phyloP scores from a whole-genome alignment of 2,888 invertebrate species.

The Xylota sylvarum region DNA sequence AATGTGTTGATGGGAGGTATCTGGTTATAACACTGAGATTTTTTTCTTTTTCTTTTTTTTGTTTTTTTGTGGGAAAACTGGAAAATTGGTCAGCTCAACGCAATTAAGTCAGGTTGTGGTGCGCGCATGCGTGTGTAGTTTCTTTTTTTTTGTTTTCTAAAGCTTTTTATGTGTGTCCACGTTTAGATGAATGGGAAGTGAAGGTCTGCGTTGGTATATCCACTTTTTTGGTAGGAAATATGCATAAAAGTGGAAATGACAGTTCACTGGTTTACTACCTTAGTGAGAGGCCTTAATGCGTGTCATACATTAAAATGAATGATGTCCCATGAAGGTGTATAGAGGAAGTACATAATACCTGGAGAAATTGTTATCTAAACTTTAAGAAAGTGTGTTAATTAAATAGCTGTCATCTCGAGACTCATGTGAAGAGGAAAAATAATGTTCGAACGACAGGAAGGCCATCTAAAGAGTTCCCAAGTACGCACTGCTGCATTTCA shows the following conservation, averaged over 20 bases:
- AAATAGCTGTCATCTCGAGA: too few relatives aligned
- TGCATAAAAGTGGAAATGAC: constrained; percentile 35
- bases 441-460: too few relatives aligned
- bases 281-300: constrained; percentile 12
- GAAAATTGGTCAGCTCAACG: constrained; percentile 48
- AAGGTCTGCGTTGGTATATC: background rate
- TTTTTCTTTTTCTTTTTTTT: background rate
- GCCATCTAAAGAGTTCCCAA: too few relatives aligned
- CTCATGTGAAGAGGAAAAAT: too few relatives aligned
- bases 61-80: constrained; percentile 46
- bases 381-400: background rate
- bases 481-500: too few relatives aligned
- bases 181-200: constrained; percentile 8
- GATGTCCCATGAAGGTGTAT: background rate
- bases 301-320: background rate
- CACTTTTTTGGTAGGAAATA: constrained; percentile 24
- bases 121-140: constrained; percentile 44
- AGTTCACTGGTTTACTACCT: background rate
- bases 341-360: background rate
- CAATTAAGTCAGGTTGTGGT: constrained; percentile 45
- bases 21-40: background rate
- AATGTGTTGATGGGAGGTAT: background rate
- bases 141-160: background rate
- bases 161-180: constrained; percentile 4
- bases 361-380: background rate